Conservation (phyloP, 2,888 invertebrate species). For the Frankliniella intonsa region DNA sequence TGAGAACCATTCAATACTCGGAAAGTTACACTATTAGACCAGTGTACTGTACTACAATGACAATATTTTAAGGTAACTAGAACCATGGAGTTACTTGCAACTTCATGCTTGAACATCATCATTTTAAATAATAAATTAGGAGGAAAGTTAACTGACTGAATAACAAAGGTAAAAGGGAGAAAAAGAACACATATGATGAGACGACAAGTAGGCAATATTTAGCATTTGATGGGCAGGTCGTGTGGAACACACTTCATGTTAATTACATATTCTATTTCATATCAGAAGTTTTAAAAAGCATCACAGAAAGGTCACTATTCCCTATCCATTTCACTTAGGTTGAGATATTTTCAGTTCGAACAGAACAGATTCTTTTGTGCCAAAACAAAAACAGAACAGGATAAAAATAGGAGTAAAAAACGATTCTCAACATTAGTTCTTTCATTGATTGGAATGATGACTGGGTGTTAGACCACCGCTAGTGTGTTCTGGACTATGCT, state of each 20-base stretch:
- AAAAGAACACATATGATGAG: not conserved
- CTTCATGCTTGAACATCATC: not conserved
- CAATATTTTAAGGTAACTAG: not conserved
- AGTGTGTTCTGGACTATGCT: constrained; percentile 82
- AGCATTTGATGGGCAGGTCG: not conserved
- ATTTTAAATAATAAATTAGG: not conserved
- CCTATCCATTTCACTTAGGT: not conserved
- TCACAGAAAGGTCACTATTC: not conserved
- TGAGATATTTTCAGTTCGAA: not conserved
- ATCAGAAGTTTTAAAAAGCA: not conserved
- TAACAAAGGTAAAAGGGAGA: not conserved
- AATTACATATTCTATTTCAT: not conserved
- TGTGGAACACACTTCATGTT: not conserved
- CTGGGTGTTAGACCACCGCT: constrained; percentile 59
- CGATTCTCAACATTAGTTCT: not conserved
- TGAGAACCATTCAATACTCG: too few species aligned
- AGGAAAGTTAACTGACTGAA: not conserved
- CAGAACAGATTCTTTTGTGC: not conserved
- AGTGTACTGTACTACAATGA: too few species aligned
- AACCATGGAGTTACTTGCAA: not conserved
- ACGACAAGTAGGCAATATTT: not conserved
- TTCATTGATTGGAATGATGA: constrained; percentile 50
- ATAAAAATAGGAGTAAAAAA: not conserved
- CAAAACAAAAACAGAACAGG: not conserved
- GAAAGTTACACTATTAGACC: too few species aligned